Base-by-base conservation (phyloP, 2,113 vertebrate genomes). In the Tupaia chinensis region DNA sequence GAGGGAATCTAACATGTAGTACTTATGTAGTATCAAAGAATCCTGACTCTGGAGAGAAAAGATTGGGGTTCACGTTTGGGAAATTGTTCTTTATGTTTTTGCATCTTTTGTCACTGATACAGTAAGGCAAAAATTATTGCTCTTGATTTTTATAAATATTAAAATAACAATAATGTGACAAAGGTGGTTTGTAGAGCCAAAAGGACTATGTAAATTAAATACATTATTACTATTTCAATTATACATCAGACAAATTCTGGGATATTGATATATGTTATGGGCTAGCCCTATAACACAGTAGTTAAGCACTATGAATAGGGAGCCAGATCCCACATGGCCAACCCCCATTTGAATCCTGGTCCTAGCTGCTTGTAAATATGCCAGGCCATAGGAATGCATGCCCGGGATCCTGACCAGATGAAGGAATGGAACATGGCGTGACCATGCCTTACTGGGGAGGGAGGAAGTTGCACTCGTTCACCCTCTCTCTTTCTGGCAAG, bases 101-200 rank as follows among this genome's bases (percentile, higher is more conserved):
- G 11, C 34, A 53, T 88, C 32, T 86, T 87, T 87, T 34, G 78
- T 93, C n/a, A 80, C 44, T 83, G 56, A 87, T 84, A 81, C 4
- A n/a, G 11, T 54, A 7, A 92, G 27, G 16, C 53, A 88, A 66
- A 56, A 87, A 56, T 12, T 44, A 60, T 89, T 76, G 66, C 17
- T 91, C 29, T 87, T 80, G 12, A 16, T 95, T 81, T 32, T 77
- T 82, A 7, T 58, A 27, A 97, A 77, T 89, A 89, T 89, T 76
- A 77, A 84, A 88, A 82, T 54, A 93, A 58, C 72, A 0, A 5
- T 32, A 32, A 60, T 69, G 7, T 58, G 5, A 58, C 73, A 87
- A 66, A 58, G 10, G 22, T 70, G 54, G 60, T 78, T 92, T 80
- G 23, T 19, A 74, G 95, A 93, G 78, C 53, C 84, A 70, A 77